Evolutionary conservation across 2,888 invertebrate species (phyloP), one percentile per base, ranked within the genome.

Genomic region (Coremacera marginata): DNA sequence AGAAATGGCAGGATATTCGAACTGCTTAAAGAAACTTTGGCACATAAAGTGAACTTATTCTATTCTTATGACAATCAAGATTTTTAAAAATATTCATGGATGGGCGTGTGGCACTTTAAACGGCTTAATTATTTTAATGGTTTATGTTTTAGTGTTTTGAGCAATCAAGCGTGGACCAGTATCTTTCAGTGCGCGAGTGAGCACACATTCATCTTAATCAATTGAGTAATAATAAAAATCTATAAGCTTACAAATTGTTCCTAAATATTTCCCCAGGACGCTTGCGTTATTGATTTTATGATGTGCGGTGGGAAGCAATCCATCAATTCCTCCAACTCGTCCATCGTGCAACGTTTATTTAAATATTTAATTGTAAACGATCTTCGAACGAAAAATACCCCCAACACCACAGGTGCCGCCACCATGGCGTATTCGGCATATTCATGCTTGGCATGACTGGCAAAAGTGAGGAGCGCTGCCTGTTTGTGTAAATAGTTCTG

Each of bases 291-390:
- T 80, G 77, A 80, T 84, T 86, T 87, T 85, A 87, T 86, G 83
- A 86, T 85, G 86, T 86, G 87, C 84, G 81, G 87, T 84, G 82
- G 80, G 87, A 87, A 83, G 82, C 81, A 83, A 86, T 86, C 86
- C 86, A 86, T 86, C 86, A 85, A 86, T 83, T 82, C 82, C 82
- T 82, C 72, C 77, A 75, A 78, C 76, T 77, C 74, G 77, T 80
- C 78, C 72, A 81, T 78, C 78, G 71, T 71, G 79, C 19, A 77
- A 44, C 72, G 49, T 60, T 60, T 72, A 72, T 72, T 72, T 72
- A 60, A 72, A 60, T 60, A 62, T 44, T 57, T 25, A 14, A 71
- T 19, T 71, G 70, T 70, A 60, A 72, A 72, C 27, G 60, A 60
- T 72, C 60, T 37, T 55, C 34, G 25, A 27, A 71, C 25, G 34